A percentile compares a stretch with the other conserved stretches of the same genome.
Conservation (phyloP, 2,888 invertebrate species). For the Diloba caeruleocephala region DNA sequence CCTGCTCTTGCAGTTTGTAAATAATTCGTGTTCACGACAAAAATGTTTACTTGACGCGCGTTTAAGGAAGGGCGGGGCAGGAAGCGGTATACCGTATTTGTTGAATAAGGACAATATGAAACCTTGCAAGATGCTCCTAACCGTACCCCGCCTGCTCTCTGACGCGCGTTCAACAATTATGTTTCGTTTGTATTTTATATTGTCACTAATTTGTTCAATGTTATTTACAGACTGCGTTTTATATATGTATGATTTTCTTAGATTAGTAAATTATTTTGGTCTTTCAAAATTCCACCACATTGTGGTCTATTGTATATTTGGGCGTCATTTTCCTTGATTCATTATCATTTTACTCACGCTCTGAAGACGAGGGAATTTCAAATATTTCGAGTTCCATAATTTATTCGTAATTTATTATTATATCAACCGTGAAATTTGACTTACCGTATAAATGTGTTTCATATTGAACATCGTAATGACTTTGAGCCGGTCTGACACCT, state of each 20-base stretch:
- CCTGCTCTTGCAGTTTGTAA: constrained; percentile 49
- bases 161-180: neutral
- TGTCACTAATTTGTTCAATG: constrained; percentile 17
- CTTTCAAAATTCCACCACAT: constrained; percentile 39
- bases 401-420: constrained; percentile 3
- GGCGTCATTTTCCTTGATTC: constrained; percentile 52
- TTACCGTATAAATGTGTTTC: constrained; percentile 8
- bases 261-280: constrained; percentile 23
- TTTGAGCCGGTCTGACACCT: constrained; percentile 17
- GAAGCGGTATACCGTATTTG: constrained; percentile 7
- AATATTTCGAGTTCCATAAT: neutral
- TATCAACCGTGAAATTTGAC: constrained; percentile 7
- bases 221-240: constrained; percentile 52
- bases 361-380: constrained; percentile 40
- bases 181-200: constrained; percentile 15
- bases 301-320: constrained; percentile 56
- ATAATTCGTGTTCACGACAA: constrained; percentile 33
- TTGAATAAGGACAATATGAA: constrained; percentile 1
- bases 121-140: constrained; percentile 9
- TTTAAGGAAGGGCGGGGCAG: constrained; percentile 16
- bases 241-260: constrained; percentile 27
- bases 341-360: constrained; percentile 37
- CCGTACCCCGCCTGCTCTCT: constrained; percentile 7
- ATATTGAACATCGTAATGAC: constrained; percentile 15
- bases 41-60: constrained; percentile 24